Evolutionary conservation across 2,888 invertebrate genomes (phyloP).

Genomic region (Tiliacea citrago): DNA sequence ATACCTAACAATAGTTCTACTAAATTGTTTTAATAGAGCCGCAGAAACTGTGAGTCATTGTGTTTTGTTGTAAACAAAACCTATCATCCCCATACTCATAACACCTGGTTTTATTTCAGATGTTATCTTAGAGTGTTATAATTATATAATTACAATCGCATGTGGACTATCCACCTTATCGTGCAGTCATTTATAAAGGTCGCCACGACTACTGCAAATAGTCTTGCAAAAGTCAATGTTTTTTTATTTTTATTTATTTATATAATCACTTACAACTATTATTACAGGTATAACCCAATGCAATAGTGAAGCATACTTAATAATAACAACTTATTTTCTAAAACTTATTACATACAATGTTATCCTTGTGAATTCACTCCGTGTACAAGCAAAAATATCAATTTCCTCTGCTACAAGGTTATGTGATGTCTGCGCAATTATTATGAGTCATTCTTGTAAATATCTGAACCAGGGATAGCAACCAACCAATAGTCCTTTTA

Average conservation of each 20-base stretch:
- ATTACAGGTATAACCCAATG: no score
- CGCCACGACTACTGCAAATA: neutral
- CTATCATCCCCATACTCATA: slow-evolving; percentile 77
- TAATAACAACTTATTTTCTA: no score
- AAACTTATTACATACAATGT: no score
- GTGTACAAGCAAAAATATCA: no score
- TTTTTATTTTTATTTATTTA: no score
- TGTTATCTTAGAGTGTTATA: slow-evolving; percentile 81
- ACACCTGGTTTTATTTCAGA: slow-evolving; percentile 85
- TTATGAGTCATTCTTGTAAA: neutral
- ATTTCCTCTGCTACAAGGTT: no score
- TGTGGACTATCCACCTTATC: slow-evolving; percentile 58
- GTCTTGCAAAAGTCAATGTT: neutral
- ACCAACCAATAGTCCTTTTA: no score
- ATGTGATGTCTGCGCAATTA: neutral
- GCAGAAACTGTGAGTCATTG: slow-evolving; percentile 84
- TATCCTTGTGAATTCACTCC: no score
- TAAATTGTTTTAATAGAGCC: slow-evolving; percentile 90
- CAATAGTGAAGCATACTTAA: no score
- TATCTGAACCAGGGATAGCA: neutral
- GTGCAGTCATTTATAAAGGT: neutral
- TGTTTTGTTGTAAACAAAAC: slow-evolving; percentile 81
- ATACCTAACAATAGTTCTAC: slow-evolving; percentile 83
- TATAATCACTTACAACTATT: no score
- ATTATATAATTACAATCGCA: slow-evolving; percentile 83